Evolutionary conservation across 2,888 invertebrate species (phyloP).

Genomic region (Diplazon laetatorius): DNA sequence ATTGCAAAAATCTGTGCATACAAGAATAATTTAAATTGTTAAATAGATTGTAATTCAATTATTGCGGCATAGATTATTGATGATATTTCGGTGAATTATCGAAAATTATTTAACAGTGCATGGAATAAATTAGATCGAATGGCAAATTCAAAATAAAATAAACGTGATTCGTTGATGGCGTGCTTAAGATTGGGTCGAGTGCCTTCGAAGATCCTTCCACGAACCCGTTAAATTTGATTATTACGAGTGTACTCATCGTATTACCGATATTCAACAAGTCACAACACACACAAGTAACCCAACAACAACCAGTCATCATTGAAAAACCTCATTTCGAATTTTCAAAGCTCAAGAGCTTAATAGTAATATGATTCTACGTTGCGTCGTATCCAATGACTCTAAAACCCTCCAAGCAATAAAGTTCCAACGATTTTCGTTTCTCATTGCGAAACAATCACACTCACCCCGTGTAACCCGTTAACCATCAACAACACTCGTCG

Average conservation of each 20-base stretch:
- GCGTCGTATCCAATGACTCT: constrained; percentile 23
- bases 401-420: constrained; percentile 20
- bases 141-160: neutral
- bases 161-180: neutral
- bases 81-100: too few species aligned
- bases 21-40: too few species aligned
- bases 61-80: too few species aligned
- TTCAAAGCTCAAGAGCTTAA: neutral
- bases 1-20: too few species aligned
- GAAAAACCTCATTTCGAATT: neutral
- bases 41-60: too few species aligned
- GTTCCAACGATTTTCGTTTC: constrained; percentile 38
- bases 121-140: neutral
- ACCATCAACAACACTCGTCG: too few species aligned
- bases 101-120: neutral
- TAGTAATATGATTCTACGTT: constrained; percentile 21
- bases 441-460: constrained; percentile 6
- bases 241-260: neutral
- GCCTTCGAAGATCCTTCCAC: neutral
- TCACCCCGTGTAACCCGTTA: too few species aligned
- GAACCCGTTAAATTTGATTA: neutral
- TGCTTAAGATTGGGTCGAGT: neutral
- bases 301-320: constrained; percentile 5
- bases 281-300: neutral
- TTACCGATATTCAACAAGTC: constrained; percentile 6